Percentiles rank a stretch among this genome's conserved stretches.
These are phyloP conservation scores for Tromatobia lineatoria DNA, from an alignment of 2,888 invertebrate species.

Conservation along the genomic window DNA sequence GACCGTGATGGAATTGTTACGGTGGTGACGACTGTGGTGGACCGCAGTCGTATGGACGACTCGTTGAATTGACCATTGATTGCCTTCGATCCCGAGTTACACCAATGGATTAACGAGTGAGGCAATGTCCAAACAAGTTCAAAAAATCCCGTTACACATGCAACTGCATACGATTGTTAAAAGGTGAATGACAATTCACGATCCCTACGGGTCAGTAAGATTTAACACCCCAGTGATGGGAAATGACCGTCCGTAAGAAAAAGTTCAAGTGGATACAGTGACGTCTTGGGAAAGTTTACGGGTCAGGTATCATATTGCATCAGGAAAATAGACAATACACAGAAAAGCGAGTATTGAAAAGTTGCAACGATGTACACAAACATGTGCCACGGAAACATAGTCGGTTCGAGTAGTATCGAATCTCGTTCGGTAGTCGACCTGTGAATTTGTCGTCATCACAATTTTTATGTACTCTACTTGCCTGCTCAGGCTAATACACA, in stretches of 20 bases:
- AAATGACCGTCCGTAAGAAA: not conserved
- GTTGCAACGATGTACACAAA: too few relatives aligned
- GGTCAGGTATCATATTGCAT: not conserved
- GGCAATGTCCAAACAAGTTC: not conserved
- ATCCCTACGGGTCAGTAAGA: not conserved
- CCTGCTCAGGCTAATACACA: too few relatives aligned
- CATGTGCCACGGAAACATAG: too few relatives aligned
- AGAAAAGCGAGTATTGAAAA: too few relatives aligned
- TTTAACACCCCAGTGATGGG: not conserved
- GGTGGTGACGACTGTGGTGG: constrained; percentile 64
- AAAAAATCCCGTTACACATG: constrained; percentile 14
- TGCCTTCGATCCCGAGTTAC: constrained; percentile 75
- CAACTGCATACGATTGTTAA: not conserved
- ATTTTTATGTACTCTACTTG: too few relatives aligned
- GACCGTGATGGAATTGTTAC: constrained; percentile 75
- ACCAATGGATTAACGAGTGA: constrained; percentile 53
- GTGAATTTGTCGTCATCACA: too few relatives aligned
- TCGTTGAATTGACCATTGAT: constrained; percentile 75
- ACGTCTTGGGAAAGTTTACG: not conserved
- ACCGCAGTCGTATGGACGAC: constrained; percentile 48
- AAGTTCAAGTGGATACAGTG: not conserved
- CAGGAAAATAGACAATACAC: too few relatives aligned
- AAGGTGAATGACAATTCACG: not conserved
- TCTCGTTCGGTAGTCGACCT: too few relatives aligned
- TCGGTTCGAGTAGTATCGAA: too few relatives aligned